Percentiles rank a stretch among this genome's conserved stretches.
Conservation (phyloP, 1,140 invertebrate species). For the Apis florea region DNA sequence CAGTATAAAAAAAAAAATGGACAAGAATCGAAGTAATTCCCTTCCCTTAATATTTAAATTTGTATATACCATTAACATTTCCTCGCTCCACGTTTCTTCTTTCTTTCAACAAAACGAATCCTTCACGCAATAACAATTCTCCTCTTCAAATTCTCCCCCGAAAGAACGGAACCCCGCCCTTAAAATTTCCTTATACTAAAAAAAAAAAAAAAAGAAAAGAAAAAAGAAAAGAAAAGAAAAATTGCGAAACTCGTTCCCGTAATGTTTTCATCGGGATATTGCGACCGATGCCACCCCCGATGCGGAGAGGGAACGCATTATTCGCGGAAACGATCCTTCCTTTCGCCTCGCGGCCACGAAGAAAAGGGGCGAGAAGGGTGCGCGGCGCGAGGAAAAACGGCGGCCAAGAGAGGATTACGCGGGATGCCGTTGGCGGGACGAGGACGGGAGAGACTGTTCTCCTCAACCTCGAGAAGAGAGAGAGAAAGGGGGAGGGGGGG, state of each 20-base stretch:
- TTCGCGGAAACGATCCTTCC: slow-evolving; percentile 63
- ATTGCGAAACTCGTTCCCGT: slow-evolving; percentile 50
- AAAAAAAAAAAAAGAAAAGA: background rate
- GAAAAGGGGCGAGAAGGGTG: slow-evolving; percentile 51
- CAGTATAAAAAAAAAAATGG: too few relatives aligned
- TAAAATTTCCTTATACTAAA: background rate
- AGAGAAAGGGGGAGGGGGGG: slow-evolving; percentile 39
- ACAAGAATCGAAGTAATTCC: too few relatives aligned
- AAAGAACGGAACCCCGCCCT: too few relatives aligned
- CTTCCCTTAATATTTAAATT: too few relatives aligned
- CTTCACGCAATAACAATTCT: too few relatives aligned
- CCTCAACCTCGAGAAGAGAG: slow-evolving; percentile 1
- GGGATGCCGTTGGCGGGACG: background rate
- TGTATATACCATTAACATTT: too few relatives aligned
- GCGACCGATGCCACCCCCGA: slow-evolving; percentile 39
- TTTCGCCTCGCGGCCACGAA: slow-evolving; percentile 60
- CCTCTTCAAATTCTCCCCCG: too few relatives aligned
- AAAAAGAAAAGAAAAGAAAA: slow-evolving; percentile 25
- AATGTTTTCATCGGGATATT: slow-evolving; percentile 54
- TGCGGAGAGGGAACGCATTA: slow-evolving; percentile 58
- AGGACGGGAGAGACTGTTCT: slow-evolving; percentile 20
- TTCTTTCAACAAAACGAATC: too few relatives aligned
- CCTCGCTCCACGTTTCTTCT: too few relatives aligned
- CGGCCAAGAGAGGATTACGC: slow-evolving; percentile 40
- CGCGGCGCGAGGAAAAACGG: slow-evolving; percentile 52